A percentile compares a stretch with the other conserved stretches of the same genome.
phyloP scores from a whole-genome alignment of 1,140 invertebrate species.

The Alviniconcha marisindica region DNA sequence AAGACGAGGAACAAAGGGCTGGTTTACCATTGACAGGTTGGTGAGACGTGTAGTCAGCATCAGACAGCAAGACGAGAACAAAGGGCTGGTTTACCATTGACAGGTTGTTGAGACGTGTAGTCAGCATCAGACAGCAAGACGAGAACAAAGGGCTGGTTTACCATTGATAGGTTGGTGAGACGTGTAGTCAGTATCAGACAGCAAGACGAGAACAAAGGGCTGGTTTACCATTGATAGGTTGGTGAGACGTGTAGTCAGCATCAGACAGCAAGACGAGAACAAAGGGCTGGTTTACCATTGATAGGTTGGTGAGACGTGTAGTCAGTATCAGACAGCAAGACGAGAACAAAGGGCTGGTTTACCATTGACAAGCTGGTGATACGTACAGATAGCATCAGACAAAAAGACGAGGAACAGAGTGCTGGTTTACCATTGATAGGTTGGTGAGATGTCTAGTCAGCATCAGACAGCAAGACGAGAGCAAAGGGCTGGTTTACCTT shows the following conservation, averaged over 20 bases:
- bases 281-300: neutral
- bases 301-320: neutral
- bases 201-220: too few relatives aligned
- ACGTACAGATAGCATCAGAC: neutral
- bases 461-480: neutral
- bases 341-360: too few relatives aligned
- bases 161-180: neutral
- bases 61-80: constrained; percentile 36
- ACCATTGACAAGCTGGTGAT: neutral
- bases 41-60: constrained; percentile 37
- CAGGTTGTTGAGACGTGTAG: neutral
- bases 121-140: too few relatives aligned
- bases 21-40: constrained; percentile 8
- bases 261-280: neutral
- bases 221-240: too few relatives aligned
- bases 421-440: too few relatives aligned
- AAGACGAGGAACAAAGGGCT: too few relatives aligned
- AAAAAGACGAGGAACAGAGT: too few relatives aligned
- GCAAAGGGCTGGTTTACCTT: neutral
- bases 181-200: neutral
- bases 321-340: too few relatives aligned
- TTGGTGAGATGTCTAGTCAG: too few relatives aligned
- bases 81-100: neutral
- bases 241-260: too few relatives aligned
- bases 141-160: too few relatives aligned